Conservation (phyloP, 2,888 invertebrate species). For the Standfussiana lucernea region DNA sequence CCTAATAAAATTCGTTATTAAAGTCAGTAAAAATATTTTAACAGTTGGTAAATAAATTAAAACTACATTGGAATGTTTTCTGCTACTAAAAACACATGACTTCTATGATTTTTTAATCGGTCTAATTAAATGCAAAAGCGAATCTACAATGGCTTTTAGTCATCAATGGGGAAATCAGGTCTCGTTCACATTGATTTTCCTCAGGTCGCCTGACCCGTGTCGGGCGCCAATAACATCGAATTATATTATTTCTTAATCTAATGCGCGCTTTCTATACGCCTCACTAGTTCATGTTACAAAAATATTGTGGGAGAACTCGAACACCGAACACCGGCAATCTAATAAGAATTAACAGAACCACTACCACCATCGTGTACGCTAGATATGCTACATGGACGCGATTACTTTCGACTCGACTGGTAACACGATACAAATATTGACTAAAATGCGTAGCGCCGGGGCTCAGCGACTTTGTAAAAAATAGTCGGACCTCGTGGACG, state of each 20-base stretch:
- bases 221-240: constrained; percentile 65
- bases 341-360: constrained; percentile 53
- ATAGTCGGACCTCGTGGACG: constrained; percentile 32
- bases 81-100: constrained; percentile 33
- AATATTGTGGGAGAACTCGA: constrained; percentile 62
- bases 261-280: constrained; percentile 48
- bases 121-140: constrained; percentile 62
- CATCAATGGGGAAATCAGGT: constrained; percentile 43
- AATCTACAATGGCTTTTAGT: constrained; percentile 47
- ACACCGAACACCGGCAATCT: constrained; percentile 63
- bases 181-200: constrained; percentile 57
- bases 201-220: constrained; percentile 45
- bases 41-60: constrained; percentile 50
- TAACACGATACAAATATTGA: constrained; percentile 54
- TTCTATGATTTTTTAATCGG: constrained; percentile 44
- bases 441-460: constrained; percentile 41
- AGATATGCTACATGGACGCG: constrained; percentile 62
- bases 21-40: constrained; percentile 55
- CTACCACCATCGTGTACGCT: constrained; percentile 44
- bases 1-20: constrained; percentile 60
- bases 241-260: constrained; percentile 36
- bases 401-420: constrained; percentile 56
- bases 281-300: constrained; percentile 64
- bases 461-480: constrained; percentile 47
- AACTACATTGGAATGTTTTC: constrained; percentile 59